Conservation (phyloP, 2,888 invertebrate genomes). For the Aelia acuminata region DNA sequence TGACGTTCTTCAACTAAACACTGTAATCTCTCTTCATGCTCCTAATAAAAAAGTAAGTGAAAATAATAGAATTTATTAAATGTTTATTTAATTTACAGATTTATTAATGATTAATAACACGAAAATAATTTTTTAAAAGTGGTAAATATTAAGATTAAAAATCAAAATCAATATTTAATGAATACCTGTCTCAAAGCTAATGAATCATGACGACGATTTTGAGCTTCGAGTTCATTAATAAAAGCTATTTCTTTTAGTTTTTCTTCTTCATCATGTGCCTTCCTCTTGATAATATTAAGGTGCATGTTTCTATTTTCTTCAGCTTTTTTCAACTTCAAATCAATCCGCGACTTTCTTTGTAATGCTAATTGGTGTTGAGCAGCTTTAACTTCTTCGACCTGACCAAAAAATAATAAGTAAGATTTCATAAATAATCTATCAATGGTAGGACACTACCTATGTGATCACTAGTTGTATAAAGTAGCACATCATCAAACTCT, state of each 20-base stretch:
- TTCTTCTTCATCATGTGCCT: conserved; percentile 97
- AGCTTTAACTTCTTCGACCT: conserved; percentile 76
- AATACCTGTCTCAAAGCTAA: conserved; percentile 83
- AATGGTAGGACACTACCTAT: not conserved
- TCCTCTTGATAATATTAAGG: conserved; percentile 86
- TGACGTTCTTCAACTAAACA: conserved; percentile 90
- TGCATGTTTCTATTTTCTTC: conserved; percentile 91
- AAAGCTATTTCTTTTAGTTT: conserved; percentile 97
- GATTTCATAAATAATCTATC: not conserved
- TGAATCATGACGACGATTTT: conserved; percentile 93
- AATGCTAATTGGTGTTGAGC: conserved; percentile 90
- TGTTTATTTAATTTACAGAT: too few relatives aligned
- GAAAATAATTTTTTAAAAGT: not conserved
- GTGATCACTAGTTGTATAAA: too few relatives aligned
- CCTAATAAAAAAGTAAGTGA: conserved; percentile 69
- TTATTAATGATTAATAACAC: not conserved
- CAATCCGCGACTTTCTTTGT: conserved; percentile 79
- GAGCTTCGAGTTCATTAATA: conserved; percentile 95
- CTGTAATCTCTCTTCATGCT: conserved; percentile 85
- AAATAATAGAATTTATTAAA: not conserved
- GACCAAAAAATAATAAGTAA: conserved; percentile 34
- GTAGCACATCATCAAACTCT: too few relatives aligned
- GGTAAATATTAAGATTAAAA: conserved; percentile 49
- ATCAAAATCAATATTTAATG: conserved; percentile 20
- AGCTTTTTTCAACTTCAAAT: conserved; percentile 84